These are phyloP conservation scores for Chlorodrepanis virens DNA, from an alignment of 2,113 vertebrate species.

Conservation along the genomic window DNA sequence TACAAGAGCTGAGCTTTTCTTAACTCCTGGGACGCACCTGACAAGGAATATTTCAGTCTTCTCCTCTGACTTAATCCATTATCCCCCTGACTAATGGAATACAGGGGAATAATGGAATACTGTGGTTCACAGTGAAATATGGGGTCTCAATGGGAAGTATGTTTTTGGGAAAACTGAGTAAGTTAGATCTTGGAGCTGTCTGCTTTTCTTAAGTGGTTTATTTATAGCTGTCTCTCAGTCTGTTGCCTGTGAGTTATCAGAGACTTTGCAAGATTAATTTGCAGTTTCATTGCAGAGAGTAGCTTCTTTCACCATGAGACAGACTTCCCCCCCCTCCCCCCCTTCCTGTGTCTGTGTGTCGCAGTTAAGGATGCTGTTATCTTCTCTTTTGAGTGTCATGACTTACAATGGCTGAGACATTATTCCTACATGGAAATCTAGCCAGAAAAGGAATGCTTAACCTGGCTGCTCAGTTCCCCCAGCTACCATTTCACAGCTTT, in stretches of 20 bases:
- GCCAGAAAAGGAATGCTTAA: not conserved
- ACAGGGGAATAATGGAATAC: not conserved
- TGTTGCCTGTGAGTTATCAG: not conserved
- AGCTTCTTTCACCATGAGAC: not conserved
- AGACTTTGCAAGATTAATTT: not conserved
- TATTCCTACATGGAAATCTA: not conserved
- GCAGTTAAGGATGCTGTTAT: not conserved
- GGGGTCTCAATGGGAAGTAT: not conserved
- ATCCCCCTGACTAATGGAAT: not conserved
- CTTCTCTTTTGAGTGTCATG: not conserved
- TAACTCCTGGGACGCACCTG: not conserved
- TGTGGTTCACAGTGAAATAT: not conserved
- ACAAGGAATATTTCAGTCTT: not conserved
- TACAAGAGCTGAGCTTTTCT: not conserved
- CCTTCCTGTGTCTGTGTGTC: not conserved
- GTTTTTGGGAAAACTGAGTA: not conserved
- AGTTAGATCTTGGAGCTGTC: not conserved
- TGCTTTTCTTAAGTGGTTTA: not conserved
- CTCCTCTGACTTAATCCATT: not conserved
- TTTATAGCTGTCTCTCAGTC: not conserved
- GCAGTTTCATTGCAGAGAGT: not conserved
- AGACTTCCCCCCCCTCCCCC: not conserved
- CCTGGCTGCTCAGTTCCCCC: not conserved
- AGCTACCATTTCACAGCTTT: not conserved
- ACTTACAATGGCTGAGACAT: not conserved